A percentile compares a stretch with the other conserved stretches of the same genome.
Evolutionary conservation across 2,113 vertebrate genomes (phyloP).

Genomic region (Oriolus oriolus): DNA sequence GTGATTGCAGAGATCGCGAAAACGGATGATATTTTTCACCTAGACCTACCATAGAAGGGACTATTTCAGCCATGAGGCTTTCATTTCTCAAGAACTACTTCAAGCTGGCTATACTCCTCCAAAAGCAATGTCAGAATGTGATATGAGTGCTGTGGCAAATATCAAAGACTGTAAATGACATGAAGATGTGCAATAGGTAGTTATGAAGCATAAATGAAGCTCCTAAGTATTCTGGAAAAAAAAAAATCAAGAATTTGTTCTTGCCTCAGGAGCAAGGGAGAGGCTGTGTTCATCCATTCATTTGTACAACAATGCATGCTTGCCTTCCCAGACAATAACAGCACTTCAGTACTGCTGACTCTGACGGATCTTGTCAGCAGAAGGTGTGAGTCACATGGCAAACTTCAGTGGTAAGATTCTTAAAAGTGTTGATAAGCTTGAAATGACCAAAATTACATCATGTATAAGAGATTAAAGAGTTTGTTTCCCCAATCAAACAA

Average conservation of each 20-base stretch:
- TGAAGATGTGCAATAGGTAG: background rate
- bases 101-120: fast-evolving
- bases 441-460: background rate
- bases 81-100: background rate
- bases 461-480: background rate
- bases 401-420: background rate
- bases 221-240: background rate
- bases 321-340: background rate
- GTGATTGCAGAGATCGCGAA: background rate
- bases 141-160: background rate
- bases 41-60: background rate
- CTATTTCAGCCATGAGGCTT: background rate
- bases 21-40: background rate
- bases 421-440: background rate
- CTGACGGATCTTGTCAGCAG: background rate
- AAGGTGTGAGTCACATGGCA: background rate
- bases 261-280: background rate
- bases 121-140: background rate
- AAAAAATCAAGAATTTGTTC: background rate
- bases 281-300: background rate
- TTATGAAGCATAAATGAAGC: background rate
- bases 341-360: background rate
- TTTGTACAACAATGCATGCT: background rate
- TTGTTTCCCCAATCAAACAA: background rate
- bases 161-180: background rate